phyloP scores from a whole-genome alignment of 30 jellyfish, hydroid and myxozoan species.

The Rhopilema esculentum region DNA sequence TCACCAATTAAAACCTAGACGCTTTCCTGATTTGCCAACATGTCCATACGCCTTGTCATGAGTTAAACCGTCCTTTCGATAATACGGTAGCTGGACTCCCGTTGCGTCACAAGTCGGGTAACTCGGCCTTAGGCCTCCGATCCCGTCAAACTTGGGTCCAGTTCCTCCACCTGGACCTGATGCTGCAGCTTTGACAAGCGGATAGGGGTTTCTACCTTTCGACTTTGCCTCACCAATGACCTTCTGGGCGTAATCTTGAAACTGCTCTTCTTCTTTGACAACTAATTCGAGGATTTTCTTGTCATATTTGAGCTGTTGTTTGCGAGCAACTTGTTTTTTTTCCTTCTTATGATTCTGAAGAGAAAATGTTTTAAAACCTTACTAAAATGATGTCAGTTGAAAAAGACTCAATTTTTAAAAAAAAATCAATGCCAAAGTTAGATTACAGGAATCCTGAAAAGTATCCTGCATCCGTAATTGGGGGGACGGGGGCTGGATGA shows the following conservation, averaged over 20 bases:
- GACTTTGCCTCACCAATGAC: slow-evolving; percentile 83
- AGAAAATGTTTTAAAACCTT: background rate
- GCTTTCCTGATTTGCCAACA: slow-evolving; percentile 91
- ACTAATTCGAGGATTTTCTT: slow-evolving; percentile 65
- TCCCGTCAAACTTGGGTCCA: slow-evolving; percentile 97
- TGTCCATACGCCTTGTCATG: slow-evolving; percentile 86
- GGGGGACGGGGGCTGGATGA: too few relatives aligned
- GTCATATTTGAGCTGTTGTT: slow-evolving; percentile 78
- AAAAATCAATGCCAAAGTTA: background rate
- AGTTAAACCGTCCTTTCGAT: slow-evolving; percentile 79
- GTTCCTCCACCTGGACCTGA: slow-evolving; percentile 99
- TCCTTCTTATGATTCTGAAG: slow-evolving; percentile 52
- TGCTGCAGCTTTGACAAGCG: slow-evolving; percentile 84
- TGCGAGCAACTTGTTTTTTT: slow-evolving; percentile 30
- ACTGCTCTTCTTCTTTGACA: slow-evolving; percentile 85
- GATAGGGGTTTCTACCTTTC: slow-evolving; percentile 82
- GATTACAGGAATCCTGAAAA: background rate
- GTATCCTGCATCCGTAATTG: too few relatives aligned
- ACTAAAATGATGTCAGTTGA: too few relatives aligned
- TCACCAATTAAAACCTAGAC: slow-evolving; percentile 97
- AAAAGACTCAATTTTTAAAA: background rate
- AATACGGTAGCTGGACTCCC: slow-evolving; percentile 95
- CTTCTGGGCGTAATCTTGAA: slow-evolving; percentile 85
- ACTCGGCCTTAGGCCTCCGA: slow-evolving; percentile 98
- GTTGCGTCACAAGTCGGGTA: slow-evolving; percentile 93